Evolutionary conservation across 30 jellyfish, hydroid and myxozoan species (phyloP), one percentile per base, ranked within the genome.

Genomic region (Phacellophora camtschatica): DNA sequence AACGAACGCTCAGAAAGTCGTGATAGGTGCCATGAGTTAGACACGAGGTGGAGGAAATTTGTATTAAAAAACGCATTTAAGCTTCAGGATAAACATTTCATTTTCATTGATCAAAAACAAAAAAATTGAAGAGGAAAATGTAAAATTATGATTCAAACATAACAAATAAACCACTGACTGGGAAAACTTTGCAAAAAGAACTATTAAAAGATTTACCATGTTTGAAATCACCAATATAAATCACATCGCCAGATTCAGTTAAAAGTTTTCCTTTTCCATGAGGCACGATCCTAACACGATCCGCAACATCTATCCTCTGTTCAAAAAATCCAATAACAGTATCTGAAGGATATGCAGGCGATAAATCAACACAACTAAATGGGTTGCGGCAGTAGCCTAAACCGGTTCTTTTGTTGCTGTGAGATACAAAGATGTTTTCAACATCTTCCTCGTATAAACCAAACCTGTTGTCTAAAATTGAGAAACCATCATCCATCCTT

Each of bases 301-400:
- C 56, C n/a, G 22, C 13, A 20, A 73, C 33, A 36, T 31, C 12
- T 13, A 12, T 37, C 18, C 51, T 50, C n/a, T 30, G 31, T 27
- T 73, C 86, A 65, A 64, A 51, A 8, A 73, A 74, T 50, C 86
- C 86, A 13, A 73, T 23, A 34, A 73, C 12, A 16, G 86, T 51
- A 36, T 73, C 86, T 10, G 86, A 24, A 3, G 86, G 65, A 31
- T 12, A 31, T 5, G 86, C 86, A 10, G 29, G 74, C 5, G 76
- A 73, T 33, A 19, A 33, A 23, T 23, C 45, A 31, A 11, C 18
- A 16, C 5, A 15, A 29, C 56, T 37, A 29, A 19, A 73, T 9
- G 86, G 86, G 73, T 73, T 51, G 15, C 86, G 62, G n/a, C 32
- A 5, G 42, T 73, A 73, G 6, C 74, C 55, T 62, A 73, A 24